Evolutionary conservation across 2,113 vertebrate species (phyloP), one percentile per base, ranked within the genome.

Genomic region (Pogona vitticeps): DNA sequence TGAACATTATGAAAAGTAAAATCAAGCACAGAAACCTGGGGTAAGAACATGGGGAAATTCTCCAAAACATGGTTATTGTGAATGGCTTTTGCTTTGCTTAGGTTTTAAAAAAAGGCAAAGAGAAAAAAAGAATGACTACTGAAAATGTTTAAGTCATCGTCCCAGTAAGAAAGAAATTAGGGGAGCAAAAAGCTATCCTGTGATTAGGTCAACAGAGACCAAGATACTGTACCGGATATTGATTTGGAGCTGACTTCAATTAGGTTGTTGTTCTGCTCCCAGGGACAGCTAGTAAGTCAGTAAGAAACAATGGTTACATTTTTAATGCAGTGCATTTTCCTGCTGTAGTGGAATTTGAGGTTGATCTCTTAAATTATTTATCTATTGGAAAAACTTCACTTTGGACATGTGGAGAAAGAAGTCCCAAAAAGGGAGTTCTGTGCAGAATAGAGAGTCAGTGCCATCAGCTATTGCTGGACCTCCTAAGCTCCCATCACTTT

Each of bases 241-340:
- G 17, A 76, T 83, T 84, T 46, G 82, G 3, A 46, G n/a, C 23
- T 86, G 80, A 84, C 73, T 61, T 21, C 42, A 85, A 59, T 89
- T 88, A n/a, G 0, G 13, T 33, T 46, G 26, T 3, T 73, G 56
- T 42, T 21, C 40, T 36, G 33, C 18, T 89, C 61, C 75, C 88
- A 33, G 75, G 63, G 89, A 72, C 18, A 78, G 56, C 15, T 85
- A 81, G 75, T 18, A 59, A 78, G 10, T 80, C 86, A 80, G n/a
- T 65, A 18, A 83, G 77, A 58, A 89, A 67, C 40, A 84, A 4
- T 20, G 33, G 86, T 81, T 46, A 38, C 38, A 46, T 3, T 52
- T 85, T 75, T 85, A 58, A 36, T 82, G 80, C 0, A 0, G n/a
- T 78, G 82, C 71, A 33, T 65, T 75, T 84, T 78, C 38, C 56